These are phyloP conservation scores for Nymphalis urticae DNA, from an alignment of 2,888 invertebrate species.

Conservation along the genomic window DNA sequence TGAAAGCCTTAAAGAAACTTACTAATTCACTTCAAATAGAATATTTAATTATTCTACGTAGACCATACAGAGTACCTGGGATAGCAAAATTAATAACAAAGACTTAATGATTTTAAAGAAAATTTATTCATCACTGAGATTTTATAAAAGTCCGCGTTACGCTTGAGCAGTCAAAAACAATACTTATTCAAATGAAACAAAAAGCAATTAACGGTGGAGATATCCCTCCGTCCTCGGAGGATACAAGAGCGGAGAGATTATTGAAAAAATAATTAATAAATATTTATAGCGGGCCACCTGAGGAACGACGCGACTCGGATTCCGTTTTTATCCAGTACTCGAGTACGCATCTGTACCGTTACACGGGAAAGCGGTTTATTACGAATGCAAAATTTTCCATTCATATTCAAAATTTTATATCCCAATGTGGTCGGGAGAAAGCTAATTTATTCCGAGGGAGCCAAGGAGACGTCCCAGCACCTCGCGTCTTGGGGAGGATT, in stretches of 20 bases:
- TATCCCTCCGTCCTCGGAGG: slow-evolving; percentile 77
- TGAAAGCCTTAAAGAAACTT: too few relatives aligned
- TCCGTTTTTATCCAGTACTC: slow-evolving; percentile 73
- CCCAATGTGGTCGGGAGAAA: slow-evolving; percentile 85
- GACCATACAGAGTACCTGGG: neutral
- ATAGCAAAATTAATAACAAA: slow-evolving; percentile 17
- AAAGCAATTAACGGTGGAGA: slow-evolving; percentile 80
- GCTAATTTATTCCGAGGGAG: slow-evolving; percentile 88
- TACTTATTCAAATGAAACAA: slow-evolving; percentile 82
- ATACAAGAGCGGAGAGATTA: slow-evolving; percentile 76
- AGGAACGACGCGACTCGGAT: slow-evolving; percentile 67
- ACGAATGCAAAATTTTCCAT: slow-evolving; percentile 93
- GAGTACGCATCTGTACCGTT: slow-evolving; percentile 74
- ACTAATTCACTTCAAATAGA: too few relatives aligned
- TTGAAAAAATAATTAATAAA: slow-evolving; percentile 83
- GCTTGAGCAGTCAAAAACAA: slow-evolving; percentile 80
- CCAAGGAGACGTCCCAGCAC: slow-evolving; percentile 72
- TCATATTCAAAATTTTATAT: slow-evolving; percentile 95
- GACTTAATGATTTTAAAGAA: slow-evolving; percentile 24
- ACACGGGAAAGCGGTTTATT: slow-evolving; percentile 86
- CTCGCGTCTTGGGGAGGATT: slow-evolving; percentile 78
- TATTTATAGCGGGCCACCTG: slow-evolving; percentile 81
- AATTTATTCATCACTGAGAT: slow-evolving; percentile 68
- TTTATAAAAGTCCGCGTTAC: slow-evolving; percentile 71
- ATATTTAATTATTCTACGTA: too few relatives aligned